Conservation (phyloP, 2,113 vertebrate species). For the Tichodroma muraria region DNA sequence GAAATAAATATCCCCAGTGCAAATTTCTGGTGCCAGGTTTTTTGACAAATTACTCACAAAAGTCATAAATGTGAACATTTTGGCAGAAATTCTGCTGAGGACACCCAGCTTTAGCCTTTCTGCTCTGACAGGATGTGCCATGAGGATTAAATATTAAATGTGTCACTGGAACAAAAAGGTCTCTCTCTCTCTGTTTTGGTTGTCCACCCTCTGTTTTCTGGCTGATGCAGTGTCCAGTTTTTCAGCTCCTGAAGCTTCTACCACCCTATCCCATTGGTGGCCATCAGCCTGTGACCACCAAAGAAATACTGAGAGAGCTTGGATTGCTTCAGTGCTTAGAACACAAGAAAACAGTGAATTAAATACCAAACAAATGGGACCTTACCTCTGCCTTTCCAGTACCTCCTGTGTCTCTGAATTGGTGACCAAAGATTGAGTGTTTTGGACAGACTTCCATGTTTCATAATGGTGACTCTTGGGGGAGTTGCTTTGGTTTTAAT, state of each 20-base stretch:
- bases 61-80: background rate
- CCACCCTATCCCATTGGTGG: background rate
- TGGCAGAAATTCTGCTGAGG: slow-evolving; percentile 1
- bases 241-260: background rate
- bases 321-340: background rate
- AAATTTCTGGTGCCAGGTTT: background rate
- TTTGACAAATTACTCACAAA: background rate
- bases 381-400: background rate
- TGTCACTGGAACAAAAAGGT: background rate
- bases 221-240: background rate
- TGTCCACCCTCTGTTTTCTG: background rate
- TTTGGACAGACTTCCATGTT: background rate
- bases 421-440: background rate
- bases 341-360: background rate
- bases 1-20: background rate
- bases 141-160: background rate
- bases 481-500: background rate
- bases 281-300: background rate
- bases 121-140: background rate
- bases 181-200: background rate
- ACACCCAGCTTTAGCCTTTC: background rate
- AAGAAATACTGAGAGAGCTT: background rate
- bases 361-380: background rate
- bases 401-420: background rate
- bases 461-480: background rate